Evolutionary conservation across 2,888 invertebrate species (phyloP).

Genomic region (Margaritifera margaritifera): DNA sequence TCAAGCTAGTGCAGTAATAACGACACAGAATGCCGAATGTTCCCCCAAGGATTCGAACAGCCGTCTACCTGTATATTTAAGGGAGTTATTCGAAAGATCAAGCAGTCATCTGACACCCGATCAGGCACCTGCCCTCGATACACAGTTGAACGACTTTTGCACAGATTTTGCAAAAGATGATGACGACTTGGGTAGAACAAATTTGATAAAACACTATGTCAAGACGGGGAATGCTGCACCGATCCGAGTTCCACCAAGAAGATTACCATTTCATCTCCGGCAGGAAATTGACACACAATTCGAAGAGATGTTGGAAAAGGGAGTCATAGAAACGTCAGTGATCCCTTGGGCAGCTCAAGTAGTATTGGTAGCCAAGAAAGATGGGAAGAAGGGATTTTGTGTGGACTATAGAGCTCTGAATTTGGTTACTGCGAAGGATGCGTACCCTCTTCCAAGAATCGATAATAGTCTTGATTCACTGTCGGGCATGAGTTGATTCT

Average conservation of each 20-base stretch:
- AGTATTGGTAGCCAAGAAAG: slow-evolving; percentile 29
- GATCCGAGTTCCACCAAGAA: slow-evolving; percentile 20
- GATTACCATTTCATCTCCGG: slow-evolving; percentile 16
- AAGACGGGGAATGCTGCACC: too few species aligned
- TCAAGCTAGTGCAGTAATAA: too few species aligned
- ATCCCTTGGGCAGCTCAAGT: slow-evolving; percentile 26
- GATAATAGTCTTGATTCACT: slow-evolving; percentile 23
- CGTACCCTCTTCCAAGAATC: slow-evolving; percentile 20
- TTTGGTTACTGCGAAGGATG: slow-evolving; percentile 14
- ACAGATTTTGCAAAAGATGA: too few species aligned
- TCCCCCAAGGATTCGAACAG: too few species aligned
- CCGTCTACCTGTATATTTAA: too few species aligned
- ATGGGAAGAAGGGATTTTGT: slow-evolving; percentile 25
- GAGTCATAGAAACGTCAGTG: slow-evolving; percentile 20
- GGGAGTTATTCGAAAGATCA: too few species aligned
- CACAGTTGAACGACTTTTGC: too few species aligned
- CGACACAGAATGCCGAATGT: too few species aligned
- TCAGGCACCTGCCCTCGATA: too few species aligned
- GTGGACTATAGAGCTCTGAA: slow-evolving; percentile 22
- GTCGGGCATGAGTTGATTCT: slow-evolving; percentile 24
- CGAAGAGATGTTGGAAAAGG: slow-evolving; percentile 18
- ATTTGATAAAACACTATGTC: too few species aligned
- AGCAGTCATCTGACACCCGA: too few species aligned
- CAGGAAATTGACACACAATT: slow-evolving; percentile 19
- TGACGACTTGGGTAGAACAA: too few species aligned